Percentiles rank a stretch among this genome's conserved stretches.
Conservation (phyloP, 2,888 invertebrate species). For the Cyclophora albipunctata region DNA sequence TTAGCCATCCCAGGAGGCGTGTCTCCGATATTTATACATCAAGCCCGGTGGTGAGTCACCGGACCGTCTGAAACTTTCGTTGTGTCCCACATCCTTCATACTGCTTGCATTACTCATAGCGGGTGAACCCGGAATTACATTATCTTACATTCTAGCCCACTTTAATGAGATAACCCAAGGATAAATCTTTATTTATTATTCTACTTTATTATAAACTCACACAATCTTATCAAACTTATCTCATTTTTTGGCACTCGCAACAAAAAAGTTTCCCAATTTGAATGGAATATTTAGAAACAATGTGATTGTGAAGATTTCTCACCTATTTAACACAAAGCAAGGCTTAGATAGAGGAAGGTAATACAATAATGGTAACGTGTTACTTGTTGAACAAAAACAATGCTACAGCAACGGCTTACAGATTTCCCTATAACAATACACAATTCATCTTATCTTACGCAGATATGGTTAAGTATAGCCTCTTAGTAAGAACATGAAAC, state of each 20-base stretch:
- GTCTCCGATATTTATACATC: slow-evolving; percentile 69
- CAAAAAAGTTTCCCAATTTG: background rate
- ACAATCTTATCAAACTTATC: background rate
- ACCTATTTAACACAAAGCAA: slow-evolving; percentile 11
- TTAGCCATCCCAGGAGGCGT: slow-evolving; percentile 69
- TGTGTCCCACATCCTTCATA: slow-evolving; percentile 71
- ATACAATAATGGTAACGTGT: slow-evolving; percentile 1
- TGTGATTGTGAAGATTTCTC: slow-evolving; percentile 16
- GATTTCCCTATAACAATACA: slow-evolving; percentile 8
- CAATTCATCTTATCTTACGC: slow-evolving; percentile 19
- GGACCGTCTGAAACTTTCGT: slow-evolving; percentile 64
- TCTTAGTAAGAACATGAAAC: slow-evolving; percentile 1
- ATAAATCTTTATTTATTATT: too few species aligned
- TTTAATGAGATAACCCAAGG: slow-evolving; percentile 10
- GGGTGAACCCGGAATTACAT: slow-evolving; percentile 64
- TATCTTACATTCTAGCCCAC: slow-evolving; percentile 22
- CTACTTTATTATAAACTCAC: too few species aligned
- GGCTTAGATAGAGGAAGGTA: background rate
- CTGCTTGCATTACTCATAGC: slow-evolving; percentile 63
- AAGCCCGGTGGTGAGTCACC: slow-evolving; percentile 60
- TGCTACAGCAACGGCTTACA: slow-evolving; percentile 8
- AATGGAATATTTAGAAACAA: slow-evolving; percentile 10
- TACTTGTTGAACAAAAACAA: slow-evolving; percentile 12
- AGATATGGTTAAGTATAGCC: slow-evolving; percentile 10
- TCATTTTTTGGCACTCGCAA: background rate